Percentiles rank a stretch among this genome's conserved stretches.
These are phyloP conservation scores for Pocillopora grandis DNA, from an alignment of 92 coral and sea anemone species.

Conservation along the genomic window DNA sequence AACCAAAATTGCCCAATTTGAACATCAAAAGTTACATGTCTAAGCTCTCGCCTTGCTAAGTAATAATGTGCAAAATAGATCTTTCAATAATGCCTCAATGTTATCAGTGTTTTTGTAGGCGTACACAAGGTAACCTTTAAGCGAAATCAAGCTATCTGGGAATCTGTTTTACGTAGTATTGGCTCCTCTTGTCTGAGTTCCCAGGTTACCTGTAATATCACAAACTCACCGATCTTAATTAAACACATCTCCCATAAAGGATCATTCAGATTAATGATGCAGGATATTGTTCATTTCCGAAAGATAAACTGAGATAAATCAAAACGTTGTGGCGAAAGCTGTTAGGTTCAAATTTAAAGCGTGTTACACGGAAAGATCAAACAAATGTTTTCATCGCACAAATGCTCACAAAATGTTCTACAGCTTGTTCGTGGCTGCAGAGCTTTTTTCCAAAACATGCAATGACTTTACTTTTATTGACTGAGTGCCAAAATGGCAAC, in stretches of 20 bases:
- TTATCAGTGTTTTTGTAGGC: constrained; percentile 27
- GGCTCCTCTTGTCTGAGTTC: constrained; percentile 34
- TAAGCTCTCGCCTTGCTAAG: neutral
- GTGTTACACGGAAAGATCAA: constrained; percentile 12
- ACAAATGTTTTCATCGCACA: constrained; percentile 23
- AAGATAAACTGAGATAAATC: constrained; percentile 27
- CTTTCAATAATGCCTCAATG: neutral
- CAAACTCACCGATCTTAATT: neutral
- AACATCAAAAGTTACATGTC: neutral
- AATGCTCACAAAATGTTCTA: neutral
- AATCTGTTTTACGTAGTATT: constrained; percentile 11
- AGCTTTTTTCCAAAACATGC: neutral
- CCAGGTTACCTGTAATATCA: neutral
- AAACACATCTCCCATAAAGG: neutral
- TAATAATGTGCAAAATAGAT: neutral
- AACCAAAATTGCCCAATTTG: too few relatives aligned
- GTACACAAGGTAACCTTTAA: neutral
- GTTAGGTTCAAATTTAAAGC: neutral
- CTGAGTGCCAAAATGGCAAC: neutral
- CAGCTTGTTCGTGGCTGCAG: neutral
- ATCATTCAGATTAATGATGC: constrained; percentile 16
- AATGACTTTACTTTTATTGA: neutral
- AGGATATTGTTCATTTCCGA: constrained; percentile 26
- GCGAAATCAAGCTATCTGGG: neutral
- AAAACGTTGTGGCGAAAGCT: constrained; percentile 16